Percentiles rank a stretch among this genome's conserved stretches.
phyloP scores from a whole-genome alignment of 2,113 vertebrate species.

The Hassar affinis region DNA sequence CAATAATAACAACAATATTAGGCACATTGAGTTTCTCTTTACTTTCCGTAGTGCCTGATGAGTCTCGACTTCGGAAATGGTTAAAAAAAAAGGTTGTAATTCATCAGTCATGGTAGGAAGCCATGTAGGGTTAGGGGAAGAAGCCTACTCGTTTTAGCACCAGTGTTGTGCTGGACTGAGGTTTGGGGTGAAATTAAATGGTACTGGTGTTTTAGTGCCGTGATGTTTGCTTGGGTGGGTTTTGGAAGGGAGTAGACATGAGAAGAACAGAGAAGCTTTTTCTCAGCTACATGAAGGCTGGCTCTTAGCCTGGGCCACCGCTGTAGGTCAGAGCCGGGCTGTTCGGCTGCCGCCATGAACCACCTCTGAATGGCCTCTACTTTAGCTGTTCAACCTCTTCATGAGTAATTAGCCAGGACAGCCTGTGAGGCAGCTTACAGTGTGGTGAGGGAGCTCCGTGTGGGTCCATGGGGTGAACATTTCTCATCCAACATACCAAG shows the following conservation, averaged over 20 bases:
- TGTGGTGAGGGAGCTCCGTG: constrained; percentile 11
- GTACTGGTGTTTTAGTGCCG: constrained; percentile 27
- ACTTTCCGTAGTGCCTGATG: constrained; percentile 36
- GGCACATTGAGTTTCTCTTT: background rate
- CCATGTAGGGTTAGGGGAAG: constrained; percentile 44
- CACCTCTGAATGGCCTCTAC: constrained; percentile 15
- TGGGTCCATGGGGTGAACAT: constrained; percentile 23
- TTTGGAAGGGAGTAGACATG: constrained; percentile 20
- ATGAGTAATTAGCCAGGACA: background rate
- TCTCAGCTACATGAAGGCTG: background rate
- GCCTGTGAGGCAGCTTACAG: constrained; percentile 6
- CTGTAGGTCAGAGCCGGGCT: constrained; percentile 25
- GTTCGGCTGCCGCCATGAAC: constrained; percentile 3
- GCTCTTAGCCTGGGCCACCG: background rate
- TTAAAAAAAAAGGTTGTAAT: constrained; percentile 47
- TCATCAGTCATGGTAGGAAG: constrained; percentile 59
- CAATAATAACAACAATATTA: constrained; percentile 62
- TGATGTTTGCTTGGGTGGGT: constrained; percentile 33
- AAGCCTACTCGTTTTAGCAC: constrained; percentile 19
- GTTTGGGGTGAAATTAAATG: constrained; percentile 5
- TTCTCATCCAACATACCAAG: constrained; percentile 47
- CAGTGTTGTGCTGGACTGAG: constrained; percentile 25
- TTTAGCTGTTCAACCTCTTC: constrained; percentile 1
- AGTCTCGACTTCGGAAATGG: constrained; percentile 54
- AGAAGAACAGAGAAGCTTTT: constrained; percentile 32